Base-by-base conservation (phyloP, 37 sponge, comb jelly and placozoan genomes). In the Aplysina aerophoba region DNA sequence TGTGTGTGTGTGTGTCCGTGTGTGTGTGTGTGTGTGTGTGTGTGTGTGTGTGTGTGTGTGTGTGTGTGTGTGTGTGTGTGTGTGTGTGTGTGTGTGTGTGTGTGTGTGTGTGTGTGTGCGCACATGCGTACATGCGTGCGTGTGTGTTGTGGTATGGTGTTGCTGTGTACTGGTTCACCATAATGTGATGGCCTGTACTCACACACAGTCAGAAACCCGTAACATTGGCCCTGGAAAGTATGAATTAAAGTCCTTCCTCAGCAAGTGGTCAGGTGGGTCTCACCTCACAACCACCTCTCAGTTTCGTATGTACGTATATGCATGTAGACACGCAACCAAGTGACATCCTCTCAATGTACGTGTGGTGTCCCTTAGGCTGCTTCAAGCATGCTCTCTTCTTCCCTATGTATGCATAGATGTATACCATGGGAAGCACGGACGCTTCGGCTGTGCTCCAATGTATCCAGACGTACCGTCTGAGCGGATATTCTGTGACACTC, bases 191-290 rank as follows among this genome's bases (percentile, higher is more conserved):
- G 3, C 50, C 8, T 44, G 17, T 79, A 79, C 59, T n/a, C n/a
- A 79, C 28, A 30, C 35, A 20, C 84, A 90, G 78, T 54, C 85
- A 22, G 77, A 92, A 59, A 90, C 34, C 54, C 55, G 59, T 25
- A 87, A 94, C 66, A 65, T 98, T 59, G 92, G 92, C 0, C 99
- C 99, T 24, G 99, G 99, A 30, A 90, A 90, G 50, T 98, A 98
- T 63, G 58, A 86, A 11, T 50, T 89, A 0, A 83, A 68, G 15
- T 75, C 93, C 12, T 98, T 96, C 85, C 87, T 91, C 19, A 88
- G 88, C 34, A 88, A 96, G 22, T 86, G 81, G 89, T 78, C 85
- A 30, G 91, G 93, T 94, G 73, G 41, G 81, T 38, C 2, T 3
- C 15, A 2, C 21, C 21, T 21, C 27, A 38, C 31, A 21, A 4